Conservation (phyloP, 1,140 invertebrate species). For the Cylas formicarius region DNA sequence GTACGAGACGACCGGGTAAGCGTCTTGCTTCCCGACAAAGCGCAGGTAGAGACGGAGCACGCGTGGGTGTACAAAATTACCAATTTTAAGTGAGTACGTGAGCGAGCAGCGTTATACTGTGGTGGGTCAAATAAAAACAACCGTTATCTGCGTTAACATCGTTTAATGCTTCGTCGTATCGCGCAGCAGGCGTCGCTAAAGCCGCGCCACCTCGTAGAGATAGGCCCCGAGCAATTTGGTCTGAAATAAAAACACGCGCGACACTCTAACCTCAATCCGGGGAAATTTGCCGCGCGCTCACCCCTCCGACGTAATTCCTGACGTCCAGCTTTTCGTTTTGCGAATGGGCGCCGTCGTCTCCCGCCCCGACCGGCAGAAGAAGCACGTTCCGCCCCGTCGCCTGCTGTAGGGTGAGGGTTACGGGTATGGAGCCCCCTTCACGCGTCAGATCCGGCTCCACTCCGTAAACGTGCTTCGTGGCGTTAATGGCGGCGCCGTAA, state of each 20-base stretch:
- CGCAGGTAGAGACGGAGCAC: constrained; percentile 28
- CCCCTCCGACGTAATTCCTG: constrained; percentile 89
- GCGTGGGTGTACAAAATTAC: constrained; percentile 36
- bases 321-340: constrained; percentile 96
- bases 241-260: constrained; percentile 63
- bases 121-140: too few relatives aligned
- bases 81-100: too few relatives aligned
- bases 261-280: too few relatives aligned
- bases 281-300: too few relatives aligned
- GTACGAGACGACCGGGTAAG: constrained; percentile 17
- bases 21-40: constrained; percentile 33
- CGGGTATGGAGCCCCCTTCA: constrained; percentile 78
- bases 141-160: too few relatives aligned
- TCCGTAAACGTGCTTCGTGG: constrained; percentile 84
- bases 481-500: constrained; percentile 80
- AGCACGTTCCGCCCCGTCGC: constrained; percentile 88
- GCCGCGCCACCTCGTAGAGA: constrained; percentile 65
- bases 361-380: constrained; percentile 81
- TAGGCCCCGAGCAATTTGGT: constrained; percentile 81
- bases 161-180: too few relatives aligned
- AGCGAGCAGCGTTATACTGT: too few relatives aligned
- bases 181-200: constrained; percentile 34
- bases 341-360: constrained; percentile 95
- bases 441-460: constrained; percentile 90
- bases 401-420: constrained; percentile 88